Evolutionary conservation across 2,797 vertebrate genomes (phyloP).

Genomic region (Pristis pectinata): DNA sequence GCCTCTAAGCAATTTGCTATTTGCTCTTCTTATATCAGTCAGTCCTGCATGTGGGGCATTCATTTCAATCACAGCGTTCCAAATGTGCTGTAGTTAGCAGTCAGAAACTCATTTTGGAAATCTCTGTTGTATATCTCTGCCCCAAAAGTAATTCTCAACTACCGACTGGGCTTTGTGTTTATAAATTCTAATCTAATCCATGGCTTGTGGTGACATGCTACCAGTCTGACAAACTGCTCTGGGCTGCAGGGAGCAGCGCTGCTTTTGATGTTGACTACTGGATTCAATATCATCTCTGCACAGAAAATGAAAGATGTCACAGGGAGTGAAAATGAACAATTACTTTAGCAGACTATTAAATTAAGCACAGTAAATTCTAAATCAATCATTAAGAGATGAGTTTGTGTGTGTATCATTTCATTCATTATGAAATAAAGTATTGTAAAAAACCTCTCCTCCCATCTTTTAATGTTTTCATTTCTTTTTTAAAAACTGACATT

Average conservation of each 20-base stretch:
- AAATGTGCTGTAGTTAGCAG: background rate
- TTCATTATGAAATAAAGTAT: background rate
- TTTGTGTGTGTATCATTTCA: background rate
- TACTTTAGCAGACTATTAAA: background rate
- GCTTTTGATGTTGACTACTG: background rate
- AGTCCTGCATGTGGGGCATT: background rate
- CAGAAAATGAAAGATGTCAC: background rate
- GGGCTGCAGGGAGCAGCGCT: background rate
- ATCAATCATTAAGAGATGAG: background rate
- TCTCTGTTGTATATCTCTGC: background rate
- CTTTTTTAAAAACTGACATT: background rate
- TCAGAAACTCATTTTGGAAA: background rate
- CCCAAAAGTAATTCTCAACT: conserved; percentile 8
- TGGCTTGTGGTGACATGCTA: background rate
- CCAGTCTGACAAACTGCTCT: conserved; percentile 15
- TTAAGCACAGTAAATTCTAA: background rate
- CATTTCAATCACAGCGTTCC: background rate
- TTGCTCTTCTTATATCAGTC: conserved; percentile 23
- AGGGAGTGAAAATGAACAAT: background rate
- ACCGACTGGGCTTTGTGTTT: background rate
- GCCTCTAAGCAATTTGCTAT: background rate
- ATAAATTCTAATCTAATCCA: background rate
- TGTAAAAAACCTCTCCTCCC: background rate
- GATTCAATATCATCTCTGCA: background rate
- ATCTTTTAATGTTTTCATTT: too few relatives aligned